These are phyloP conservation scores for Axis porcinus DNA, from an alignment of 2,113 vertebrate genomes.

Conservation along the genomic window DNA sequence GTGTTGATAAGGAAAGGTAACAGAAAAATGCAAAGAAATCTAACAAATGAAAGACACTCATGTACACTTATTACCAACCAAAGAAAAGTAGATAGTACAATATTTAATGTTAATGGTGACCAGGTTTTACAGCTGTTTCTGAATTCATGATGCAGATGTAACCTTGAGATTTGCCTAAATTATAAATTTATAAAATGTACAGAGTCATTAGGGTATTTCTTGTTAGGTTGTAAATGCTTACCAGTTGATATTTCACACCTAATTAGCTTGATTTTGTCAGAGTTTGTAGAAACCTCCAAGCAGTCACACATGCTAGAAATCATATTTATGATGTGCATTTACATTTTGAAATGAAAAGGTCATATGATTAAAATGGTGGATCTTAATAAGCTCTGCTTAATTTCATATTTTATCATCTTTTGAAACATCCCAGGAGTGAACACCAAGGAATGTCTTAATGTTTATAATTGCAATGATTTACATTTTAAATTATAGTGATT, in stretches of 20 bases:
- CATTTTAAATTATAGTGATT: neutral
- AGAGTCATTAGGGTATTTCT: neutral
- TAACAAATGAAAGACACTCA: neutral
- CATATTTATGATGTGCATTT: neutral
- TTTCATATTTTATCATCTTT: constrained; percentile 37
- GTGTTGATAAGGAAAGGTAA: neutral
- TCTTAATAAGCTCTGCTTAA: constrained; percentile 42
- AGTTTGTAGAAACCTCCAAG: neutral
- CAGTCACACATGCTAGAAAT: neutral
- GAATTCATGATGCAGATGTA: neutral
- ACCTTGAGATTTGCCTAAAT: neutral
- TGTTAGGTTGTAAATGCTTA: neutral
- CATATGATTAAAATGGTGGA: constrained; percentile 10
- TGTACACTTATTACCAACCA: neutral
- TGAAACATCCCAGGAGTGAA: neutral
- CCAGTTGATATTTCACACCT: constrained; percentile 50
- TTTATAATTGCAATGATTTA: constrained; percentile 4
- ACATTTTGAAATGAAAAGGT: constrained; percentile 48
- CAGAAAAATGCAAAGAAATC: neutral
- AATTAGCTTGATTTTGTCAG: constrained; percentile 45
- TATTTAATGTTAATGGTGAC: neutral
- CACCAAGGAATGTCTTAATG: neutral
- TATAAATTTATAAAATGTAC: neutral
- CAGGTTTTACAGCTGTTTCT: neutral
- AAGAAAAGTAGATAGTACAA: neutral